phyloP scores from a whole-genome alignment of 2,113 vertebrate genomes.

The Arothron firmamentum region DNA sequence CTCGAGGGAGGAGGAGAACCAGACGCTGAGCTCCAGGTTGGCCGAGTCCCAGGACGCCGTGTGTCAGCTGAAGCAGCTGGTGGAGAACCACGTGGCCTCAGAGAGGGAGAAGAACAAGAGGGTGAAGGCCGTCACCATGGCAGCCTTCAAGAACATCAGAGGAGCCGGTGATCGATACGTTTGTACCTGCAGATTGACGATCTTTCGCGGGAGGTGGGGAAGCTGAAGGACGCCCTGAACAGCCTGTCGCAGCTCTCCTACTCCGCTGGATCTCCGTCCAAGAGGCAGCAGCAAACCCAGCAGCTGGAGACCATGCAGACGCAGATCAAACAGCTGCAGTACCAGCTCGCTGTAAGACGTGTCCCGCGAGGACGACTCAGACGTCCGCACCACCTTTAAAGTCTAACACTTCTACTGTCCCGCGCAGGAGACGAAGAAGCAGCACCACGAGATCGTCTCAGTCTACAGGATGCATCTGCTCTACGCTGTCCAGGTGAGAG shows the following conservation, averaged over 20 bases:
- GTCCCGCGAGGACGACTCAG: neutral
- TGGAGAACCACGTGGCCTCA: conserved; percentile 82
- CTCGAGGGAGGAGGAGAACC: conserved; percentile 66
- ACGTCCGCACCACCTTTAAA: neutral
- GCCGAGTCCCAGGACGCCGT: conserved; percentile 84
- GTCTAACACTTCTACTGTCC: neutral
- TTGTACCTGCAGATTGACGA: conserved; percentile 82
- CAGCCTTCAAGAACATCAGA: neutral
- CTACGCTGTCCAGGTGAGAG: conserved; percentile 91
- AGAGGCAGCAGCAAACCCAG: conserved; percentile 84
- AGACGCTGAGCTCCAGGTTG: conserved; percentile 74
- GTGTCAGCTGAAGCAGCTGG: conserved; percentile 81
- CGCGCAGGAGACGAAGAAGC: conserved; percentile 90
- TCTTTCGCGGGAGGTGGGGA: conserved; percentile 90
- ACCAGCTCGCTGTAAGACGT: conserved; percentile 84
- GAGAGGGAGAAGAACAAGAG: conserved; percentile 95
- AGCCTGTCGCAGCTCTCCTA: conserved; percentile 97
- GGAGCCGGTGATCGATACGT: neutral
- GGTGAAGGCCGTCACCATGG: conserved; percentile 66
- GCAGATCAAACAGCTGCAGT: conserved; percentile 93
- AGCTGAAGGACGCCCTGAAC: conserved; percentile 93
- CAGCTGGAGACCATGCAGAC: conserved; percentile 89
- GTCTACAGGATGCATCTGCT: conserved; percentile 98
- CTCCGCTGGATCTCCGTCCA: conserved; percentile 78
- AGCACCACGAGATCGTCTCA: conserved; percentile 90